Conservation (phyloP, 2,797 vertebrate genomes). For the Melanogrammus aeglefinus region DNA sequence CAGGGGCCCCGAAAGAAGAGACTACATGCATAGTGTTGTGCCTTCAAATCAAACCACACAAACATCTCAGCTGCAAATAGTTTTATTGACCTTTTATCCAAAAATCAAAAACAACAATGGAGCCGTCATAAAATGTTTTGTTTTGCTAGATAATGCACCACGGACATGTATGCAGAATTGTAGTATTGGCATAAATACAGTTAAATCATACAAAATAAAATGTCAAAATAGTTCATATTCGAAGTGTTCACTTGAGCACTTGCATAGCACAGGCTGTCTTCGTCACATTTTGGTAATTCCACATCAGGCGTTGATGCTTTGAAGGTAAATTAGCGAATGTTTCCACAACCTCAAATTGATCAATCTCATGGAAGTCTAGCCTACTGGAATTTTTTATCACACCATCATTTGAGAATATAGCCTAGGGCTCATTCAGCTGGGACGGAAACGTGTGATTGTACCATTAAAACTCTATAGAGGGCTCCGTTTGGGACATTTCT, state of each 20-base stretch:
- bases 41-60: not conserved
- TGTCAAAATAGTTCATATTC: conserved; percentile 14
- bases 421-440: not conserved
- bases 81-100: conserved; percentile 61
- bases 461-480: not conserved
- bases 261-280: conserved; percentile 43
- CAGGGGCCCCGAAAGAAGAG: too few relatives aligned
- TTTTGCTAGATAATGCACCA: conserved; percentile 24
- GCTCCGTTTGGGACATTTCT: not conserved
- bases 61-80: conserved; percentile 34
- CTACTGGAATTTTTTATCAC: not conserved
- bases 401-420: not conserved
- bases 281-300: conserved; percentile 49
- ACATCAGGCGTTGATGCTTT: conserved; percentile 35
- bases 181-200: conserved; percentile 34
- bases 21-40: not conserved
- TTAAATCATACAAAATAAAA: conserved; percentile 37
- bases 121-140: conserved; percentile 31
- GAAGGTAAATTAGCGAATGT: not conserved
- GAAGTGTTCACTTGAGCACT: conserved; percentile 25
- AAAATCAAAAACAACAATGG: conserved; percentile 37
- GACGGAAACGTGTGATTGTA: not conserved
- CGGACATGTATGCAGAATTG: conserved; percentile 24
- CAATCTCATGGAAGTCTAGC: not conserved
- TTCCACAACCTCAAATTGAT: not conserved